phyloP scores from a whole-genome alignment of 2,797 vertebrate genomes.

The Sciurus carolinensis region DNA sequence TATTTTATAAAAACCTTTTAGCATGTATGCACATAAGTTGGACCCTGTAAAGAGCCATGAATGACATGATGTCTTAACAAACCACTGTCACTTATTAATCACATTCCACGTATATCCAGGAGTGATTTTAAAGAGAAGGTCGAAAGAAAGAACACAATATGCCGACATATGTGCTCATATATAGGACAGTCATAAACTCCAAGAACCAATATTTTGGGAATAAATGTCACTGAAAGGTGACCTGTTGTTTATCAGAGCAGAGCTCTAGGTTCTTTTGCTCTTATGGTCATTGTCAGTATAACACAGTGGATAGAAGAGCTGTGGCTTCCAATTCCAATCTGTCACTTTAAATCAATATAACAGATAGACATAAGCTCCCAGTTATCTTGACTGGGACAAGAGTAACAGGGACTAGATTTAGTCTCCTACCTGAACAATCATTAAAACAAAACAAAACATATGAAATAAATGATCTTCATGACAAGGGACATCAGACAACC shows the following conservation, averaged over 20 bases:
- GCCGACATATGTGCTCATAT: not conserved
- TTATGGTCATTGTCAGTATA: not conserved
- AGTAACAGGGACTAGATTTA: constrained; percentile 18
- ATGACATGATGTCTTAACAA: constrained; percentile 15
- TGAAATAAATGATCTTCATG: constrained; percentile 29
- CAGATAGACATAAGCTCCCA: not conserved
- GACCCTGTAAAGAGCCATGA: not conserved
- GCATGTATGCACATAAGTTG: not conserved
- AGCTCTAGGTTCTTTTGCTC: not conserved
- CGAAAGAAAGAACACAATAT: not conserved
- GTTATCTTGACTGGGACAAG: not conserved
- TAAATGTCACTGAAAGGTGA: not conserved
- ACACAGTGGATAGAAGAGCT: not conserved
- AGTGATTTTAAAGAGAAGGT: not conserved
- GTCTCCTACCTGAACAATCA: not conserved
- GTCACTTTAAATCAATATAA: constrained; percentile 11
- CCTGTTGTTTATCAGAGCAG: not conserved
- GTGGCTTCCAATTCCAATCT: not conserved
- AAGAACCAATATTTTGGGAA: not conserved
- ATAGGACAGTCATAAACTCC: not conserved
- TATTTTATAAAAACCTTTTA: constrained; percentile 35
- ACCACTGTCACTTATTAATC: not conserved
- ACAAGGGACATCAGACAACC: not conserved
- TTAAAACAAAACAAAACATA: constrained; percentile 26
- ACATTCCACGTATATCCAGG: not conserved